A percentile compares a stretch with the other conserved stretches of the same genome.
phyloP scores from a whole-genome alignment of 2,888 invertebrate species.

The Melanargia galathea region DNA sequence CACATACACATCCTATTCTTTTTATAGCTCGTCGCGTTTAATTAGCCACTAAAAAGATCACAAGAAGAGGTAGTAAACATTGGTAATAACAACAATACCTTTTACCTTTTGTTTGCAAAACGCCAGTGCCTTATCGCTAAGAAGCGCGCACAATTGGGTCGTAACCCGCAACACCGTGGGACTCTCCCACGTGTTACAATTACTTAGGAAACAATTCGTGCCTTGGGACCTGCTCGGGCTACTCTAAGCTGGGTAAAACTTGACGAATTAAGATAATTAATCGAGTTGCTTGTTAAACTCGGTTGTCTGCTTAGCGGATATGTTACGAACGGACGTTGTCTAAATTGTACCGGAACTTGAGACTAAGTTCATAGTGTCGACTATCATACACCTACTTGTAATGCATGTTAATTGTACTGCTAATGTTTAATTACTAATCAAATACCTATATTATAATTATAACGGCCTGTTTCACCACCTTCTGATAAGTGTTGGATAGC shows the following conservation, averaged over 20 bases:
- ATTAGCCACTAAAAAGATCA: slow-evolving; percentile 1
- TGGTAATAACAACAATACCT: slow-evolving; percentile 20
- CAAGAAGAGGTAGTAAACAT: slow-evolving; percentile 13
- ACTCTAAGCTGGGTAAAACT: slow-evolving; percentile 51
- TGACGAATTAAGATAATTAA: slow-evolving; percentile 39
- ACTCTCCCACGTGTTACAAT: slow-evolving; percentile 71
- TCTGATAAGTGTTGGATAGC: too few relatives aligned
- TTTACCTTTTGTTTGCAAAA: slow-evolving; percentile 35
- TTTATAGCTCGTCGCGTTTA: background rate
- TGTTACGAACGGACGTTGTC: background rate
- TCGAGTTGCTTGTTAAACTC: slow-evolving; percentile 21
- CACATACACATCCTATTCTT: too few relatives aligned
- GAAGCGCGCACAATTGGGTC: slow-evolving; percentile 63
- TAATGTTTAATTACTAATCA: too few relatives aligned
- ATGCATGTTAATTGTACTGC: too few relatives aligned
- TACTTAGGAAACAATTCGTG: slow-evolving; percentile 64
- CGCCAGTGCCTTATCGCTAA: slow-evolving; percentile 40
- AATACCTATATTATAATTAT: too few relatives aligned
- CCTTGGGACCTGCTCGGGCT: slow-evolving; percentile 38
- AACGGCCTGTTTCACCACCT: too few relatives aligned
- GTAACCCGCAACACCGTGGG: slow-evolving; percentile 62
- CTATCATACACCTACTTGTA: background rate
- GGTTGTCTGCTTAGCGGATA: background rate
- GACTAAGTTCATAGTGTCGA: background rate
- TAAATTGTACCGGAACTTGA: background rate